Evolutionary conservation across 2,113 vertebrate species (phyloP).

Genomic region (Sapajus apella): DNA sequence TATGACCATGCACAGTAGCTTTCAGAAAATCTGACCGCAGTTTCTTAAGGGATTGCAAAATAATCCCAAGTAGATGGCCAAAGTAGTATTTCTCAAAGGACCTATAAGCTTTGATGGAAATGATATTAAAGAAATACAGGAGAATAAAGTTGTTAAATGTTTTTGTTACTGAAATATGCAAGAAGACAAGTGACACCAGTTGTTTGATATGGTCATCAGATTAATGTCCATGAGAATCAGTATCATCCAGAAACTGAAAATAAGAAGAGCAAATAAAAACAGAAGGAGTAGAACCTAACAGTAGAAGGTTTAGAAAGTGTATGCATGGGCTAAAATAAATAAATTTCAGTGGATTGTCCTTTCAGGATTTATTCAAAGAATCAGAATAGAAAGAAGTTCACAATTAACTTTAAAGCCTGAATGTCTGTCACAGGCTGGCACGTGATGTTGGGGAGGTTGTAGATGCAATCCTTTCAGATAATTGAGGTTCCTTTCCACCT

Average conservation of each 20-base stretch:
- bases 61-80: not conserved
- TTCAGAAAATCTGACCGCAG: constrained; percentile 27
- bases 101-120: not conserved
- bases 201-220: not conserved
- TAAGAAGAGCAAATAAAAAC: not conserved
- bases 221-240: constrained; percentile 7
- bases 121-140: not conserved
- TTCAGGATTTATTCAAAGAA: not conserved
- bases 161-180: constrained; percentile 25
- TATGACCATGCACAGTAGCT: not conserved
- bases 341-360: not conserved
- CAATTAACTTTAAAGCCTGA: constrained; percentile 1
- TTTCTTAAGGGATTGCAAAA: constrained; percentile 41
- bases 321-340: not conserved
- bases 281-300: not conserved
- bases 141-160: not conserved
- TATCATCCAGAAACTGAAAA: not conserved
- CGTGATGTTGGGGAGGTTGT: not conserved
- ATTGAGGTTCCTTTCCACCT: not conserved
- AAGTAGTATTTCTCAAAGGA: not conserved
- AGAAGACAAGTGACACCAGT: not conserved
- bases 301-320: not conserved
- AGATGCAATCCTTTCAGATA: not conserved
- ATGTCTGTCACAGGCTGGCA: not conserved
- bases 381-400: not conserved